Percentiles rank a stretch among this genome's conserved stretches.
Evolutionary conservation across 2,113 vertebrate species (phyloP).

Genomic region (Poeciliopsis turrubarensis): DNA sequence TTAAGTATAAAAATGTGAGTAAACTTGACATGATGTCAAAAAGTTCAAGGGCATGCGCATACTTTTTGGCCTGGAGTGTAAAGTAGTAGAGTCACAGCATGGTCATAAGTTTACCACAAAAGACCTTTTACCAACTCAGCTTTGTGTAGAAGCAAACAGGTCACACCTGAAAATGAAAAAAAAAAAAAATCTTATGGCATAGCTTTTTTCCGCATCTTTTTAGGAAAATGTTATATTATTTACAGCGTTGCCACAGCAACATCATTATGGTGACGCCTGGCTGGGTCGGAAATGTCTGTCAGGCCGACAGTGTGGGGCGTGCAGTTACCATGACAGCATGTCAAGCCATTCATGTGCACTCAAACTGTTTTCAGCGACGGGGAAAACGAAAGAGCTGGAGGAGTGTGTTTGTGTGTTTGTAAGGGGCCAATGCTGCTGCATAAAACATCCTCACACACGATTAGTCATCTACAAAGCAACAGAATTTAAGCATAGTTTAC

Average conservation of each 20-base stretch:
- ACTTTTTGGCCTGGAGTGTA: background rate
- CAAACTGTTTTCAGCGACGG: conserved; percentile 54
- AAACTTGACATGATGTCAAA: background rate
- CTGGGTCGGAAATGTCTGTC: conserved; percentile 65
- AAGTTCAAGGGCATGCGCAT: background rate
- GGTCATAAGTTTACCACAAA: background rate
- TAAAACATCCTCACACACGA: conserved; percentile 42
- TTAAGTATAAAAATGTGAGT: background rate
- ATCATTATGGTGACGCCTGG: conserved; percentile 43
- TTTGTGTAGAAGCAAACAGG: background rate
- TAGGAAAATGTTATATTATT: conserved; percentile 55
- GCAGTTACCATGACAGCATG: conserved; percentile 70
- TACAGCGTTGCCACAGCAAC: conserved; percentile 65
- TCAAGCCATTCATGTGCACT: conserved; percentile 71
- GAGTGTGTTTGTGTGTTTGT: conserved; percentile 35
- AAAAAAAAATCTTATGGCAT: background rate
- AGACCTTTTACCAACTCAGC: background rate
- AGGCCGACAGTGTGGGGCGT: conserved; percentile 51
- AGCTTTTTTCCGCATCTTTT: conserved; percentile 15
- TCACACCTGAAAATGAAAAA: background rate
- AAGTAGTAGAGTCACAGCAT: background rate
- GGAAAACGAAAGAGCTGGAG: conserved; percentile 25
- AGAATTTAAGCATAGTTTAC: conserved; percentile 39
- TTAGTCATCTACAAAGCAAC: conserved; percentile 30
- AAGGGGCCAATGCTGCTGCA: conserved; percentile 14